Percentiles rank a stretch among this genome's conserved stretches.
Evolutionary conservation across 2,113 vertebrate species (phyloP).

Genomic region (Lamprologus lemairii): DNA sequence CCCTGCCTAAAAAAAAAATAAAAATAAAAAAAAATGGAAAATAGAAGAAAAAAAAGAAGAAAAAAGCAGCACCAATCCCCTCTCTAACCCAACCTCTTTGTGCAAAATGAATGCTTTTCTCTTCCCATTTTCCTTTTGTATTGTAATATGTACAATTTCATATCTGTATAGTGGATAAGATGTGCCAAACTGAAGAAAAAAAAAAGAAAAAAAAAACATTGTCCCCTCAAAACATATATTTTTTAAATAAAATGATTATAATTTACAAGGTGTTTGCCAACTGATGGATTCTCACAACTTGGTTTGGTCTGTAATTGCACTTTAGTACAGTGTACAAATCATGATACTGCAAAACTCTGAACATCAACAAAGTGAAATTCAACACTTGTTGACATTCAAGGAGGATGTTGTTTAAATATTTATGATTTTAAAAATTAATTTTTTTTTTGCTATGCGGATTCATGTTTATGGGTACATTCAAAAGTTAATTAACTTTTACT

Average conservation of each 20-base stretch:
- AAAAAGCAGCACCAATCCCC: slow-evolving; percentile 39
- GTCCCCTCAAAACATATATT: slow-evolving; percentile 74
- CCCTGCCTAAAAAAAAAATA: slow-evolving; percentile 42
- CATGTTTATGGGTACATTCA: background rate
- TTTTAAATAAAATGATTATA: slow-evolving; percentile 78
- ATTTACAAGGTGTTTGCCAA: slow-evolving; percentile 60
- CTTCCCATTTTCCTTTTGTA: slow-evolving; percentile 70
- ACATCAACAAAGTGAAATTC: background rate
- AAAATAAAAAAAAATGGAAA: background rate
- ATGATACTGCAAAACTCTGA: background rate
- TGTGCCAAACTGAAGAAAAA: slow-evolving; percentile 69
- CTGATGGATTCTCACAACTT: slow-evolving; percentile 36
- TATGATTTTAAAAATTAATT: background rate
- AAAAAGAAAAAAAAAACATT: background rate
- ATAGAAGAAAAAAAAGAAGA: background rate
- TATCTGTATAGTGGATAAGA: slow-evolving; percentile 79
- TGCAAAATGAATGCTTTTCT: slow-evolving; percentile 72
- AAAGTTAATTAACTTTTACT: background rate
- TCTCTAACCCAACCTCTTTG: slow-evolving; percentile 55
- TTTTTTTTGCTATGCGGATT: background rate
- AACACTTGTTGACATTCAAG: background rate
- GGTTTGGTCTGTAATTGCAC: slow-evolving; percentile 31
- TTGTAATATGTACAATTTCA: slow-evolving; percentile 79
- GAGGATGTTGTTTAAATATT: background rate
- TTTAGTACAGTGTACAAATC: background rate